A percentile compares a stretch with the other conserved stretches of the same genome.
These are phyloP conservation scores for Ceratotherium simum DNA, from an alignment of 2,113 vertebrate genomes.

Conservation along the genomic window DNA sequence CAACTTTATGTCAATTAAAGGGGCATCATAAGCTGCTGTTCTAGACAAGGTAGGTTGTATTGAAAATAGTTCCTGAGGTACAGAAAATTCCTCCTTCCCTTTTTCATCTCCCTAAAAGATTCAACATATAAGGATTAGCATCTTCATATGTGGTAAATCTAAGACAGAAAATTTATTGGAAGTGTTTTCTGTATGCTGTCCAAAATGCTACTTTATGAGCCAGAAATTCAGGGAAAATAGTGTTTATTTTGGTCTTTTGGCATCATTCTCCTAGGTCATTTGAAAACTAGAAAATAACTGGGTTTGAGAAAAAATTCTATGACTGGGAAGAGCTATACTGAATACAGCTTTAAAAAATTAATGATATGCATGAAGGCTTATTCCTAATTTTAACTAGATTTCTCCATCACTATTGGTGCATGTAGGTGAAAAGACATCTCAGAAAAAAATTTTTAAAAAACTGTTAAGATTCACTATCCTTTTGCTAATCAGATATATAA, in stretches of 20 bases:
- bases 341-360: background rate
- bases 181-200: background rate
- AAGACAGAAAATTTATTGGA: constrained; percentile 13
- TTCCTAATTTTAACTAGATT: background rate
- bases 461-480: background rate
- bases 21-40: rapidly evolving
- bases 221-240: constrained; percentile 26
- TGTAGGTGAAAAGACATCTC: background rate
- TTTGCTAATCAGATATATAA: background rate
- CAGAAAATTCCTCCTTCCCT: background rate
- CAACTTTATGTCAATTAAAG: background rate
- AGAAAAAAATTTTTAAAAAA: background rate
- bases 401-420: background rate
- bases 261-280: background rate
- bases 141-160: constrained; percentile 8
- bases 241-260: constrained; percentile 42
- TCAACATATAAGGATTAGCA: background rate
- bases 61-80: background rate
- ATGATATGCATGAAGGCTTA: background rate
- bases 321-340: background rate
- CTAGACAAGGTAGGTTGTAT: background rate
- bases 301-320: background rate
- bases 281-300: constrained; percentile 45
- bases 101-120: background rate
- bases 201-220: background rate